Percentiles rank a stretch among this genome's conserved stretches.
phyloP scores from a whole-genome alignment of 2,113 vertebrate species.

The Reinhardtius hippoglossoides region DNA sequence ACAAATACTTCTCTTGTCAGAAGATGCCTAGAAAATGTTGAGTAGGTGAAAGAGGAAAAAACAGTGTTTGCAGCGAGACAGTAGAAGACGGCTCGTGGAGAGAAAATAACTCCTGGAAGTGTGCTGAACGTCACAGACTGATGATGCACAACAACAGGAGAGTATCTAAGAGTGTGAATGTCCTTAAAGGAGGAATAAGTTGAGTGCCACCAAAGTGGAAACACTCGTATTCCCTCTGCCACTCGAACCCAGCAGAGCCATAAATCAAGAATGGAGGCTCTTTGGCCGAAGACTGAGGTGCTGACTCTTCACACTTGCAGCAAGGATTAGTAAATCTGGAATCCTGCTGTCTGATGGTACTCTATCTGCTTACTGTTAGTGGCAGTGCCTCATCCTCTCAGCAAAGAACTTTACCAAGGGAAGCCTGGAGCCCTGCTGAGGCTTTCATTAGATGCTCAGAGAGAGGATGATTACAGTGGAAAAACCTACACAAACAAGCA shows the following conservation, averaged over 20 bases:
- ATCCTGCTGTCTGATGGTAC: neutral
- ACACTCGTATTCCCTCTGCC: conserved; percentile 3
- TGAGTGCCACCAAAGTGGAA: conserved; percentile 12
- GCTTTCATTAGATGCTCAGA: conserved; percentile 62
- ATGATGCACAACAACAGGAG: conserved; percentile 3
- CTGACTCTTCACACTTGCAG: conserved; percentile 42
- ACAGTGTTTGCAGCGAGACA: conserved; percentile 9
- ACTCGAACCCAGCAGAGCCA: conserved; percentile 10
- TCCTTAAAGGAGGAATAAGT: neutral
- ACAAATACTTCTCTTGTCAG: conserved; percentile 11
- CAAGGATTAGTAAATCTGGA: conserved; percentile 28
- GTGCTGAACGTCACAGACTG: neutral
- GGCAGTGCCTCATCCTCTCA: conserved; percentile 39
- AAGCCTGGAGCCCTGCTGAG: conserved; percentile 54
- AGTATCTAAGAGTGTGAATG: neutral
- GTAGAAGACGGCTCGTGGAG: neutral
- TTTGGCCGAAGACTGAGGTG: conserved; percentile 24
- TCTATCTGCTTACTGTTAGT: conserved; percentile 17
- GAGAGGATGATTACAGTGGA: conserved; percentile 57
- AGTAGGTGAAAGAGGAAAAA: conserved; percentile 6
- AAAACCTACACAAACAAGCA: conserved; percentile 44
- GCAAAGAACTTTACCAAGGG: conserved; percentile 38
- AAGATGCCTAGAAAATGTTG: neutral
- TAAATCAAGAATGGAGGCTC: conserved; percentile 10
- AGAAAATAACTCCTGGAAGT: conserved; percentile 5